These are phyloP conservation scores for Phasia obesa DNA, from an alignment of 2,888 invertebrate genomes.

Conservation along the genomic window DNA sequence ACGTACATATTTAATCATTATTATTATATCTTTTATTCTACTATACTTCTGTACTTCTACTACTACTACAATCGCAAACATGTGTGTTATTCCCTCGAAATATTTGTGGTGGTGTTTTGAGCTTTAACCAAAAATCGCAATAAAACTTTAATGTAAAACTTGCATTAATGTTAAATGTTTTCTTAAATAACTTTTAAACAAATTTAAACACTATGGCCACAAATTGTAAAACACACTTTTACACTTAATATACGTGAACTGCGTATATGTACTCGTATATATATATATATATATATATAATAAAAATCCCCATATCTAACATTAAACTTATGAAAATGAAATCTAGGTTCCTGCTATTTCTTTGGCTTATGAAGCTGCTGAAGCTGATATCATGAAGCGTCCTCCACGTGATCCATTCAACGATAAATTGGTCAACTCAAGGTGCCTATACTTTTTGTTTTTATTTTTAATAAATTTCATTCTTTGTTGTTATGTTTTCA, in stretches of 20 bases:
- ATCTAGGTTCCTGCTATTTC: conserved; percentile 90
- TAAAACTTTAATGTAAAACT: background rate
- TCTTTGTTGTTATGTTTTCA: conserved; percentile 41
- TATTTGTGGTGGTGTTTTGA: conserved; percentile 42
- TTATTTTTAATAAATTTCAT: conserved; percentile 42
- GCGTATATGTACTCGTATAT: conserved; percentile 44
- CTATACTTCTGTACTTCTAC: conserved; percentile 56
- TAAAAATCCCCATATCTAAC: background rate
- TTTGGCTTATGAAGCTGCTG: conserved; percentile 93
- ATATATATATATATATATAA: no score
- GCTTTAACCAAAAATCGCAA: background rate
- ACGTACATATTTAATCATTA: conserved; percentile 53
- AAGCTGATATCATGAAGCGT: conserved; percentile 94
- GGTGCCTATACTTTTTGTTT: conserved; percentile 77
- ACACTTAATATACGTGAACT: conserved; percentile 12
- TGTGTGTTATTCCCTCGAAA: conserved; percentile 42
- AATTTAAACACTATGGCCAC: background rate
- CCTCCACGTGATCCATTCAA: conserved; percentile 91
- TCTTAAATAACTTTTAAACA: background rate
- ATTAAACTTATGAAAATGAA: conserved; percentile 31
- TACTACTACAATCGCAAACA: conserved; percentile 34
- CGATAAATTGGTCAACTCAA: conserved; percentile 91
- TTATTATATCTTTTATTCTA: conserved; percentile 61
- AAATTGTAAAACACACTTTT: background rate
- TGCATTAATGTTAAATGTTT: background rate